Conservation (phyloP, 2,888 invertebrate genomes). For the Spisula subtruncata region DNA sequence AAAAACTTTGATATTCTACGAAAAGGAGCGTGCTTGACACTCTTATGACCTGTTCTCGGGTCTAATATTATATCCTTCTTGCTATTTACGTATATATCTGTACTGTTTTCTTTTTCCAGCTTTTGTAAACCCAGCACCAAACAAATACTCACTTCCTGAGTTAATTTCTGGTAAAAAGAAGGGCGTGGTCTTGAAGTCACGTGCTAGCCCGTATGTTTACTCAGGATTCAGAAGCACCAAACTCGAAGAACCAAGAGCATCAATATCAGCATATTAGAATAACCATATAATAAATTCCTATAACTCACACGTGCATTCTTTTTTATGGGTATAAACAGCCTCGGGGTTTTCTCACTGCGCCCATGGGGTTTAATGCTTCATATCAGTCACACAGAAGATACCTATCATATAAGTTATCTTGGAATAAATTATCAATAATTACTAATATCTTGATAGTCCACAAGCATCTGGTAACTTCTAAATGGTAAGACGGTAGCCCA, state of each 20-base stretch:
- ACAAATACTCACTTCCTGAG: conserved; percentile 72
- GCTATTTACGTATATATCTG: too few species aligned
- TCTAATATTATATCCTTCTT: too few species aligned
- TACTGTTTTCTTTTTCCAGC: conserved; percentile 60
- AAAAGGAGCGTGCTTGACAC: too few species aligned
- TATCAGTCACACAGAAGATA: too few species aligned
- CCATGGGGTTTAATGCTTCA: too few species aligned
- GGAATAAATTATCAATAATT: too few species aligned
- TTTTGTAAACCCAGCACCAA: conserved; percentile 74
- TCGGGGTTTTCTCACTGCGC: neutral
- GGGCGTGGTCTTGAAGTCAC: conserved; percentile 75
- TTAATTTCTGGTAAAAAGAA: conserved; percentile 64
- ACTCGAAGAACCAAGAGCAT: conserved; percentile 63
- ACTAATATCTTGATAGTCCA: too few species aligned
- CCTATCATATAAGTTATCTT: too few species aligned
- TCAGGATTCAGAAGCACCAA: conserved; percentile 76
- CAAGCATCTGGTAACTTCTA: too few species aligned
- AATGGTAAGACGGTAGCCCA: too few species aligned
- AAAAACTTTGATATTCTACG: too few species aligned
- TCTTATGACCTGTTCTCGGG: too few species aligned
- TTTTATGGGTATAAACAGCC: neutral
- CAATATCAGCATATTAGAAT: conserved; percentile 11
- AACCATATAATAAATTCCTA: neutral
- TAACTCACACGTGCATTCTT: neutral
- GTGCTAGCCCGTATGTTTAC: conserved; percentile 80